Evolutionary conservation across 1,140 invertebrate genomes (phyloP).

Genomic region (Ceratina calcarata): DNA sequence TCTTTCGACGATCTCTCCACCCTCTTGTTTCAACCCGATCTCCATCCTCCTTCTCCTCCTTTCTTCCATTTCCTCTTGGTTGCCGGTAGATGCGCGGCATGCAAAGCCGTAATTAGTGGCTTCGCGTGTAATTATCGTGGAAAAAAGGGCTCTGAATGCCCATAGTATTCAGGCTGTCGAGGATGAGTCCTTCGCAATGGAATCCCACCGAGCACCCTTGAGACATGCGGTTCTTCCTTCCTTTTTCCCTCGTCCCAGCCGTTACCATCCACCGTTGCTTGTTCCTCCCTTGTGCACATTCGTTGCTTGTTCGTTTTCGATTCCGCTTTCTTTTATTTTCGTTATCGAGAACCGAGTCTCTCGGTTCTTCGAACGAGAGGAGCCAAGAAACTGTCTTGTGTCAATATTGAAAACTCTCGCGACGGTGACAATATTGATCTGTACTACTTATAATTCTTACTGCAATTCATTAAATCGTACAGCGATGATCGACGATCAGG

Average conservation of each 20-base stretch:
- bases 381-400: no score
- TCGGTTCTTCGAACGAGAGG: no score
- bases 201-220: constrained; percentile 48
- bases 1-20: constrained; percentile 33
- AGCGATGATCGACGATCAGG: constrained; percentile 14
- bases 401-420: no score
- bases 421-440: no score
- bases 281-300: background rate
- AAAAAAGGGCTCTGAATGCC: constrained; percentile 53
- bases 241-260: background rate
- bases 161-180: constrained; percentile 37
- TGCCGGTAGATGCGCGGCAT: constrained; percentile 34
- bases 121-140: constrained; percentile 69
- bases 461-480: background rate
- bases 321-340: no score
- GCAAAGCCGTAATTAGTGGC: constrained; percentile 68
- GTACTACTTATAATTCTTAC: no score
- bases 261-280: no score
- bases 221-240: constrained; percentile 44
- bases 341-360: no score
- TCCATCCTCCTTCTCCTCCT: constrained; percentile 27
- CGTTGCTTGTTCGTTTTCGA: constrained; percentile 18
- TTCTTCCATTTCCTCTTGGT: constrained; percentile 34
- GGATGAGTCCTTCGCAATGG: constrained; percentile 45
- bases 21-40: background rate